These are phyloP conservation scores for Seriola quinqueradiata DNA, from an alignment of 2,113 vertebrate genomes.

Conservation along the genomic window DNA sequence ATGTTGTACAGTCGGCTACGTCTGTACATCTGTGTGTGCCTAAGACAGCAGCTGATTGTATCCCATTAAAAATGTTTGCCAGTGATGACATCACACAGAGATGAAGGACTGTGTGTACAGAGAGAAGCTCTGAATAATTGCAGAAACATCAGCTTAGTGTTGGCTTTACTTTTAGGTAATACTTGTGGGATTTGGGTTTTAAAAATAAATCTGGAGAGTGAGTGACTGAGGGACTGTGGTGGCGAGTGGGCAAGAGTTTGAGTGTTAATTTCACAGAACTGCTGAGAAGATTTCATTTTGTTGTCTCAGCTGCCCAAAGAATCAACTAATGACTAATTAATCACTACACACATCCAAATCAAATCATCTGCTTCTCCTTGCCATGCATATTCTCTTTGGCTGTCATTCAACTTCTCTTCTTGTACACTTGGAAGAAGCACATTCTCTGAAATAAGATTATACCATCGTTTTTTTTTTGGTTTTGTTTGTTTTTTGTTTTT, in stretches of 20 bases:
- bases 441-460: conserved; percentile 46
- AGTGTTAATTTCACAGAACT: conserved; percentile 67
- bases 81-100: conserved; percentile 38
- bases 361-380: conserved; percentile 68
- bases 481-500: conserved; percentile 6
- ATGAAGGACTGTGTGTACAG: conserved; percentile 6
- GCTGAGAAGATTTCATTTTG: conserved; percentile 71
- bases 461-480: conserved; percentile 7
- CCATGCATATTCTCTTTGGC: conserved; percentile 62
- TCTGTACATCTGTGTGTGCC: conserved; percentile 1
- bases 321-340: conserved; percentile 80
- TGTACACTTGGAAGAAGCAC: conserved; percentile 22
- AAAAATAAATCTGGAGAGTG: conserved; percentile 59
- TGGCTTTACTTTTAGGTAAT: conserved; percentile 58
- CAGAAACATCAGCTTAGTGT: conserved; percentile 51
- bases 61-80: conserved; percentile 34
- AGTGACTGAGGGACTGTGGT: conserved; percentile 30
- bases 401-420: conserved; percentile 47
- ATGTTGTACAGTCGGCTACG: background rate
- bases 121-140: conserved; percentile 50
- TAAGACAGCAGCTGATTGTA: conserved; percentile 14
- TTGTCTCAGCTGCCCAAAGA: conserved; percentile 74
- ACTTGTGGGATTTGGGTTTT: conserved; percentile 65
- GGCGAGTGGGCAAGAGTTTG: conserved; percentile 33
- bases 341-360: conserved; percentile 69